Conservation (phyloP, 2,888 invertebrate species). For the Myopa testacea region DNA sequence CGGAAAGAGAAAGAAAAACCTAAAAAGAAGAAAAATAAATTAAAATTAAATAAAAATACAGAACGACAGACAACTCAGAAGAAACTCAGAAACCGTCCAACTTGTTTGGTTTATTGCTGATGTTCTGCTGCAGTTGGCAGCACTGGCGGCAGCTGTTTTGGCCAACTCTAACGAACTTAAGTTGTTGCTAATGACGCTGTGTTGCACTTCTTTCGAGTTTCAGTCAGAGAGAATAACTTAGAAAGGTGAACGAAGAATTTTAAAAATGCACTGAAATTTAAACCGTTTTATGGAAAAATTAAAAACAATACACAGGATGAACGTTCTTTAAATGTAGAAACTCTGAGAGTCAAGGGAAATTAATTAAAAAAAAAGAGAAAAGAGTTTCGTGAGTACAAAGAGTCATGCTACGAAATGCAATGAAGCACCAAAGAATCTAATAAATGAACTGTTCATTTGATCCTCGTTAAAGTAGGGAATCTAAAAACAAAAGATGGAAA, state of each 20-base stretch:
- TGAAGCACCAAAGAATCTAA: too few relatives aligned
- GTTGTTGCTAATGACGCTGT: slow-evolving; percentile 23
- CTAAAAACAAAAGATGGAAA: too few relatives aligned
- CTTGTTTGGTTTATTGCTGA: background rate
- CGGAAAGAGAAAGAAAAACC: background rate
- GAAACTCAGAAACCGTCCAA: background rate
- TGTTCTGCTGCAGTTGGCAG: slow-evolving; percentile 16
- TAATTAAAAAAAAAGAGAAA: too few relatives aligned
- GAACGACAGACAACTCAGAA: background rate
- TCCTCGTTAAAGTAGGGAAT: too few relatives aligned
- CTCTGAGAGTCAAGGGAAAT: too few relatives aligned
- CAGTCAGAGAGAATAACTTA: background rate
- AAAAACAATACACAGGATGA: background rate
- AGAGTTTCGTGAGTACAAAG: too few relatives aligned
- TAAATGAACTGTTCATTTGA: too few relatives aligned
- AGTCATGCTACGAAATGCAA: too few relatives aligned
- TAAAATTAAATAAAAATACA: background rate
- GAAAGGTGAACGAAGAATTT: background rate
- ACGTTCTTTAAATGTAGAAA: too few relatives aligned
- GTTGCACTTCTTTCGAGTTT: background rate
- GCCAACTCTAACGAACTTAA: slow-evolving; percentile 15
- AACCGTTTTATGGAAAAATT: background rate
- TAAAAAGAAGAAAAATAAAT: background rate
- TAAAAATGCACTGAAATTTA: too few relatives aligned
- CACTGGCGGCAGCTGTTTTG: background rate